Evolutionary conservation across 2,888 invertebrate genomes (phyloP).

Genomic region (Cotesia congregata): DNA sequence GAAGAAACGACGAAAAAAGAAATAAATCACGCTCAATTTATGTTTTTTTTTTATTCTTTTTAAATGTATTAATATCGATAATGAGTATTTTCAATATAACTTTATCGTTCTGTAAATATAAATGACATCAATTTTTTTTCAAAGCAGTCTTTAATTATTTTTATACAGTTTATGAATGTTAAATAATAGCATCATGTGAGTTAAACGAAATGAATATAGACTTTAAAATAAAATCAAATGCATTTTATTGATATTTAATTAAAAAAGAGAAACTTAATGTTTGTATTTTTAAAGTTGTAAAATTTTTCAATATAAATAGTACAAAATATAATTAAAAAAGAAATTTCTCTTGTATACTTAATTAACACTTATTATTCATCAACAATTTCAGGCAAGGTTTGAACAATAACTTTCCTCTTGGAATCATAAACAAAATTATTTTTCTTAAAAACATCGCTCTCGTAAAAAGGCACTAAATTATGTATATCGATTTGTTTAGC

Average conservation of each 20-base stretch:
- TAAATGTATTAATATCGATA: constrained; percentile 1
- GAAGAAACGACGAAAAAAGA: constrained; percentile 35
- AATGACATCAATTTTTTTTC: not conserved
- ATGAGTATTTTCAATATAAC: not conserved
- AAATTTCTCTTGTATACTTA: constrained; percentile 14
- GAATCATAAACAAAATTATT: constrained; percentile 91
- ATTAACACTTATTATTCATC: constrained; percentile 53
- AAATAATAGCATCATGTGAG: constrained; percentile 34
- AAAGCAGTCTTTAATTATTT: not conserved
- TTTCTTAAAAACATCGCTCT: constrained; percentile 88
- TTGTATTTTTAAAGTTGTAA: constrained; percentile 12
- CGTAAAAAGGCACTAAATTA: constrained; percentile 91
- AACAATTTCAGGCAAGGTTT: constrained; percentile 78
- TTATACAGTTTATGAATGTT: constrained; percentile 25
- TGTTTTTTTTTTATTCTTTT: constrained; percentile 21
- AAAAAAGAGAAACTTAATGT: constrained; percentile 26
- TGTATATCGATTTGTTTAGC: constrained; percentile 93
- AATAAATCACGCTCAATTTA: constrained; percentile 28
- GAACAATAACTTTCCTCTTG: constrained; percentile 87
- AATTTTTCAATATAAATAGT: constrained; percentile 30
- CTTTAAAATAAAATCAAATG: constrained; percentile 25
- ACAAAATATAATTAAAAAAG: constrained; percentile 24
- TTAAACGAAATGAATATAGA: constrained; percentile 24
- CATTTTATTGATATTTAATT: constrained; percentile 39
- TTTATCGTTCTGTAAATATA: constrained; percentile 12